Base-by-base conservation (phyloP, 1,140 invertebrate species). In the Nasonia vitripennis region DNA sequence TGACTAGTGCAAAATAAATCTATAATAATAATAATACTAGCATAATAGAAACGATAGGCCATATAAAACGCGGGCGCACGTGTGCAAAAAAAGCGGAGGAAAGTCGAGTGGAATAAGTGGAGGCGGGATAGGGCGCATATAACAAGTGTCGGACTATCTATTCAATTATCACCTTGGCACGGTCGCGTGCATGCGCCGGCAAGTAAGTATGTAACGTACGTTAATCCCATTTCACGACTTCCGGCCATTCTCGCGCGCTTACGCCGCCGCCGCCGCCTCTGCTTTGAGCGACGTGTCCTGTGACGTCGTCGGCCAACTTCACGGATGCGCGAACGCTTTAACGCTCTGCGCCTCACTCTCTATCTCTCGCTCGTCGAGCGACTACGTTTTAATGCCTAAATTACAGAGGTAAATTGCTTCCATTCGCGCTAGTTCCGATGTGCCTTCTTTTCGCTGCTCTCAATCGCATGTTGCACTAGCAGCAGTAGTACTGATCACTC, bases 161-260 rank as follows among this genome's bases (percentile, higher is more conserved):
- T 93, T 93, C 92, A 93, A 93, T 93, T 93, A 93, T 93, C 92
- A 92, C 91, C 90, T 92, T 83, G 89, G 88, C 83, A 89, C 89
- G 86, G 89, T 90, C 89, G 89, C 89, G 87, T 90, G 87, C 85
- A 88, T 86, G 74, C 85, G 0, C 62, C 78, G 5, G 51, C 78
- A 71, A 87, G 89, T 89, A 90, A 88, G 87, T 89, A 90, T 91
- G 88, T 89, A 88, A 87, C 83, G 87, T 89, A 90, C 88, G 88
- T 89, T 91, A 93, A 93, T 93, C 91, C 90, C 90, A 92, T 93
- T 93, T 93, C 91, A 93, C 91, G 91, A 92, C 92, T 93, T 93
- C 92, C 92, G 92, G 90, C 92, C 92, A 91, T 93, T 93, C 92
- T 91, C 55, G 48, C 48, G 48, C 48, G 48, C 48, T 51, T 51